A percentile compares a stretch with the other conserved stretches of the same genome.
Conservation (phyloP, 2,797 vertebrate genomes). For the Rhadinocentrus ornatus region DNA sequence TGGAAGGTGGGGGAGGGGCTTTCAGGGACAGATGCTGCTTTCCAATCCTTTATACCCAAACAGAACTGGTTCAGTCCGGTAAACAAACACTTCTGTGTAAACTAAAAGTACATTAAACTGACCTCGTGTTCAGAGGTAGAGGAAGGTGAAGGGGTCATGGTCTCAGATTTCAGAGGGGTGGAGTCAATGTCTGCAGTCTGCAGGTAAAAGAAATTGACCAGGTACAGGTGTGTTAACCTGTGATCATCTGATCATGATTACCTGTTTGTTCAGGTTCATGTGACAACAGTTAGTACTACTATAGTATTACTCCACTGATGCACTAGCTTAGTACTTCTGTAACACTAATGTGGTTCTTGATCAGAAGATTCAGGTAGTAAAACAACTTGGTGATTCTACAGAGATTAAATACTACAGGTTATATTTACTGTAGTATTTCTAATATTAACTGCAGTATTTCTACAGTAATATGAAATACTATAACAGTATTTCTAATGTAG, state of each 20-base stretch:
- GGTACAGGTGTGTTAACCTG: background rate
- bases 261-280: too few relatives aligned
- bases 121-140: slow-evolving; percentile 86
- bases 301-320: background rate
- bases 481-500: background rate
- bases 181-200: slow-evolving; percentile 89
- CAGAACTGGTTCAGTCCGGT: background rate
- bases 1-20: slow-evolving; percentile 69
- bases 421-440: too few relatives aligned
- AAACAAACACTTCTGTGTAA: background rate
- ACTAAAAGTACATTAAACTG: slow-evolving; percentile 49
- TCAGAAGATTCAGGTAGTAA: too few relatives aligned
- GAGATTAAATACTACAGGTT: background rate
- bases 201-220: slow-evolving; percentile 31
- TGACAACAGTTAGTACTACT: background rate
- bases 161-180: slow-evolving; percentile 80
- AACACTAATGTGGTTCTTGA: too few relatives aligned
- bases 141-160: slow-evolving; percentile 80
- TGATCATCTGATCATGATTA: too few relatives aligned
- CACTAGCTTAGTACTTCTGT: too few relatives aligned
- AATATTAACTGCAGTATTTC: background rate
- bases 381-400: background rate
- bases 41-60: slow-evolving; percentile 72
- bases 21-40: slow-evolving; percentile 38
- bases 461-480: background rate